These are phyloP conservation scores for Cerceris rybyensis DNA, from an alignment of 2,888 invertebrate genomes.

Conservation along the genomic window DNA sequence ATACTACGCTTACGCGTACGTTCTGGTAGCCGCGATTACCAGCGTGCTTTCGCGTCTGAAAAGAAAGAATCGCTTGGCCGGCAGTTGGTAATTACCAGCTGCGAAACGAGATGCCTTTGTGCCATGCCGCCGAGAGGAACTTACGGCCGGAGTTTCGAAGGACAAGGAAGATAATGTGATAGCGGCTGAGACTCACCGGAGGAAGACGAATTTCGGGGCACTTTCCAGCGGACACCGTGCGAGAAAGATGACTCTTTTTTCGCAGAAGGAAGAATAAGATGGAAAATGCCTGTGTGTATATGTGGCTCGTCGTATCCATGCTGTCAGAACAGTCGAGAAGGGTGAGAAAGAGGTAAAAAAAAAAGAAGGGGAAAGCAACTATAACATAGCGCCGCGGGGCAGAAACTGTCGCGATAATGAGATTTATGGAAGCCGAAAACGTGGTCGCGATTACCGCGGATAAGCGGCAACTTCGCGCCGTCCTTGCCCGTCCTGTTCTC, in stretches of 20 bases:
- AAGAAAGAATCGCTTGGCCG: slow-evolving; percentile 44
- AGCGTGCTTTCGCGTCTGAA: slow-evolving; percentile 28
- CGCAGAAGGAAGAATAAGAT: neutral
- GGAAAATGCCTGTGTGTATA: neutral
- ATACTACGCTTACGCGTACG: neutral
- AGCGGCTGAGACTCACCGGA: slow-evolving; percentile 29
- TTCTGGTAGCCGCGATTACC: slow-evolving; percentile 43
- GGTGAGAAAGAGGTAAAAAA: slow-evolving; percentile 1
- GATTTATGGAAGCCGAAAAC: slow-evolving; percentile 70
- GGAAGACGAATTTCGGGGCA: slow-evolving; percentile 54
- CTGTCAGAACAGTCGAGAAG: slow-evolving; percentile 2
- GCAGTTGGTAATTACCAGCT: slow-evolving; percentile 62
- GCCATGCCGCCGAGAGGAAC: slow-evolving; percentile 40
- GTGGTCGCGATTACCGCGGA: slow-evolving; percentile 67
- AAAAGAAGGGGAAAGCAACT: slow-evolving; percentile 42
- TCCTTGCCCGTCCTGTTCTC: slow-evolving; percentile 13
- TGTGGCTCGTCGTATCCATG: slow-evolving; percentile 4
- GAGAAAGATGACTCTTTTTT: slow-evolving; percentile 11
- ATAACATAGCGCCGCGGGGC: slow-evolving; percentile 58
- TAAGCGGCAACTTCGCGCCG: slow-evolving; percentile 46
- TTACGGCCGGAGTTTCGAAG: slow-evolving; percentile 45
- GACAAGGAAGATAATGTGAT: slow-evolving; percentile 58
- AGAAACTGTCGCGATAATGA: slow-evolving; percentile 70
- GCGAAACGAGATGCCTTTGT: slow-evolving; percentile 59
- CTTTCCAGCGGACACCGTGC: slow-evolving; percentile 38